Base-by-base conservation (phyloP, 2,113 vertebrate species). In the Menidia beryllina region DNA sequence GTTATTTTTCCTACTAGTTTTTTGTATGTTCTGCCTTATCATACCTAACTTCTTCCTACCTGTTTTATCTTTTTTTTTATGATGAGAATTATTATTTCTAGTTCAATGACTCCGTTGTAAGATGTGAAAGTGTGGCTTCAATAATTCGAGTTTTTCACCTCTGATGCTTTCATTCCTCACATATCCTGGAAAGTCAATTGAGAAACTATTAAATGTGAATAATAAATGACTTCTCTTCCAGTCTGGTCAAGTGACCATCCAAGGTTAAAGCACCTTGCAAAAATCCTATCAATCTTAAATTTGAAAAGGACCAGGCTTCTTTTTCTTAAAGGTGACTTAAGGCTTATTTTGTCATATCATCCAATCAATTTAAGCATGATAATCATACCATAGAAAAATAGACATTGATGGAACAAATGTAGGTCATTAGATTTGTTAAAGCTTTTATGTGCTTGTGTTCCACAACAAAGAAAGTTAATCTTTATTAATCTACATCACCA, bases 231-330 rank as follows among this genome's bases (percentile, higher is more conserved):
- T 20, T 55, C 38, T 30, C 34, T 20, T 14, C 13, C 25, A 38
- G 51, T 51, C 47, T 64, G 20, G 5, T 51, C 3, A 62, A 41
- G 10, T 61, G 38, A 54, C 48, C 30, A 49, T 9, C n/a, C 45
- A 2, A 69, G 43, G 48, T 76, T 24, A 62, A 51, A 52, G 36
- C 19, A 45, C 26, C 51, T 17, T 19, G 1, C 7, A 34, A 34
- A 34, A 34, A 57, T 65, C 53, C 30, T 17, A 63, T 52, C 13
- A 56, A 41, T 52, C 6, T 62, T 38, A 61, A 71, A 50, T 27
- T 60, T 15, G 19, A 38, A 34, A 54, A 39, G 20, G 14, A 54
- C 17, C 6, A 1, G n/a, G 17, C 21, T n/a, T 48, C 5, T 10
- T 7, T 64, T 39, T 60, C 25, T 36, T 38, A 66, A 50, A 50